phyloP scores from a whole-genome alignment of 1,140 invertebrate genomes.

The Elymnias hypermnestra region DNA sequence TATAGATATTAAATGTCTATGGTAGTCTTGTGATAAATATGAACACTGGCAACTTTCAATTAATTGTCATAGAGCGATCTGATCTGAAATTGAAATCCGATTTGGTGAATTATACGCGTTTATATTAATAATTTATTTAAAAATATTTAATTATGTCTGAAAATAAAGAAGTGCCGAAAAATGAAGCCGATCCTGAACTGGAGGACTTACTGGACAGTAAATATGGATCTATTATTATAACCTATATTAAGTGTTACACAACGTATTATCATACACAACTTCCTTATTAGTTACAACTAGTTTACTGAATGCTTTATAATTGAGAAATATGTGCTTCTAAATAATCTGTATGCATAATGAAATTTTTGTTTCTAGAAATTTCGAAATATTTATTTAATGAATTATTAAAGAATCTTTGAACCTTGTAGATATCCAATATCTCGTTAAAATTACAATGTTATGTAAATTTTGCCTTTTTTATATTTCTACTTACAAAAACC shows the following conservation, averaged over 20 bases:
- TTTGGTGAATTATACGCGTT: not conserved
- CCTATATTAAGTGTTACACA: conserved; percentile 43
- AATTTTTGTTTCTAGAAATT: too few species aligned
- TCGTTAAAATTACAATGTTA: too few species aligned
- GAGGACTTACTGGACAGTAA: conserved; percentile 68
- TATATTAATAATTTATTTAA: not conserved
- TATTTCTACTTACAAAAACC: too few species aligned
- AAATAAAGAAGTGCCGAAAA: conserved; percentile 50
- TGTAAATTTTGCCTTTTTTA: too few species aligned
- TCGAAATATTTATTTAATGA: too few species aligned
- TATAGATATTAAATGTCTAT: not conserved
- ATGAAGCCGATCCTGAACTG: conserved; percentile 56
- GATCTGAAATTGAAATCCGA: not conserved
- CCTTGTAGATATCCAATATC: not conserved
- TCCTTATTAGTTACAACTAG: too few species aligned
- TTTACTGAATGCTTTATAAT: too few species aligned
- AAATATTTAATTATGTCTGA: conserved; percentile 47
- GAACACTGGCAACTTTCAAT: conserved; percentile 5
- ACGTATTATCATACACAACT: conserved; percentile 6
- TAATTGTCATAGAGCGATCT: not conserved
- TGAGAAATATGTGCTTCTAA: too few species aligned
- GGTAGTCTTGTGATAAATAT: conserved; percentile 19
- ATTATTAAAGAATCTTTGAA: conserved; percentile 8
- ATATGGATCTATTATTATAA: conserved; percentile 27
- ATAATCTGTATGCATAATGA: too few species aligned